Base-by-base conservation (phyloP, 2,888 invertebrate genomes). In the Mechanitis mazaeus region DNA sequence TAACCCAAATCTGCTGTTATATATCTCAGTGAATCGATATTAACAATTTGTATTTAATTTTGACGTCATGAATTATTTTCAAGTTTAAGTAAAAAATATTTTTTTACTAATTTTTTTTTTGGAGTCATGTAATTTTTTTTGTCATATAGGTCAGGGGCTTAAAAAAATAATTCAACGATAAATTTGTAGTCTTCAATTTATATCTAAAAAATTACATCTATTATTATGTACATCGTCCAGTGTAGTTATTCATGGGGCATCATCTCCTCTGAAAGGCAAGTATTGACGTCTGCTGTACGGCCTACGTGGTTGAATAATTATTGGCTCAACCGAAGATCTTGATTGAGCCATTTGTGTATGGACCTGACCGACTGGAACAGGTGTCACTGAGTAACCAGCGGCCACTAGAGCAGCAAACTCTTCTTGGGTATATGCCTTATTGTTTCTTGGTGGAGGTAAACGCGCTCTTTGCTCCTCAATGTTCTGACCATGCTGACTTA, bases 351-450 rank as follows among this genome's bases (percentile, higher is more conserved):
- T 73, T 59, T 82, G 83, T 47, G 79, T 70, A 61, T 75, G 79
- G 33, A 75, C 58, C 1, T 84, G 76, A 46, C 83, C 81, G 1
- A 91, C 86, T 58, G 91, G 91, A 47, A 91, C 80, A 45, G 91
- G 91, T 2, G 91, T 91, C 1, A 91, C 91, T 2, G 91, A 79
- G 65, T 90, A 91, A 0, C 91, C 91, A 62, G 91, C 91, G 11
- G 86, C 90, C 50, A 91, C 81, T 63, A 91, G 76, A 12, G 89
- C 90, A 31, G 84, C 84, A 63, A 91, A 91, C 67, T 91, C 91
- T 61, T 91, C 90, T 61, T 89, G 91, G 58, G 91, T 91, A 62
- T 91, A 91, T 2, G 90, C 90, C 67, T 85, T 90, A 66, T 87
- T 89, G 61, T 91, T 91, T 66, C 80, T 90, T 7, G 91, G 91